Base-by-base conservation (phyloP, 2,888 invertebrate species). In the Clusia tigrina region DNA sequence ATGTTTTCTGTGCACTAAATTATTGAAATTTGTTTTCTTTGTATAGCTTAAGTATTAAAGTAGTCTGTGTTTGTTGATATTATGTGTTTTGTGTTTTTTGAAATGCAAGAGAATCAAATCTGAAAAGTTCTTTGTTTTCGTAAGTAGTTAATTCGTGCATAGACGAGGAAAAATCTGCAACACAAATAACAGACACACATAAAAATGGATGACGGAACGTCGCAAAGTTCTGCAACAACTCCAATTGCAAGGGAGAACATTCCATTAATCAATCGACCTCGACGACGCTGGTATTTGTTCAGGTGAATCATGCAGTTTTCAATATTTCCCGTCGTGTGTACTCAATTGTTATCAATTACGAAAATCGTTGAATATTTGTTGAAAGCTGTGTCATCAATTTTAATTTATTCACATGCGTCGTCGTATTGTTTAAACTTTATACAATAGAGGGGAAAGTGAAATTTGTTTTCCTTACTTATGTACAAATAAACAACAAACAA, bases 231-330 rank as follows among this genome's bases (percentile, higher is more conserved):
- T 67, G 84, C 86, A 64, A 84, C 86, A 71, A 84, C 86, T 66
- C 83, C 87, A 67, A 87, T 87, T 68, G 75, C 78, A 54, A 79
- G 89, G 86, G 90, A 91, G 83, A 90, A 90, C 79, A 89, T 90
- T 76, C 90, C 90, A 57, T 82, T 91, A 76, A 88, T 91, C 79
- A 87, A 87, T 72, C 89, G 89, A 79, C 85, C 88, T 64, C 86
- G 85, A 69, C 87, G 85, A 80, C 86, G 87, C 78, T 87, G 87
- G 80, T 86, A 86, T 74, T 86, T 88, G 83, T 86, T 86, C 80
- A 87, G 87, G 87, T 88, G 85, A 85, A 78, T 83, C 81, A 83
- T 80, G 68, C 12, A 42, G n/a, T n/a, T 42, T 42, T 42, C n/a
- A 42, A 32, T n/a, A n/a, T 42, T 42, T 42, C 42, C 32, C 12